Conservation (phyloP, 2,888 invertebrate genomes). For the Salticus scenicus region DNA sequence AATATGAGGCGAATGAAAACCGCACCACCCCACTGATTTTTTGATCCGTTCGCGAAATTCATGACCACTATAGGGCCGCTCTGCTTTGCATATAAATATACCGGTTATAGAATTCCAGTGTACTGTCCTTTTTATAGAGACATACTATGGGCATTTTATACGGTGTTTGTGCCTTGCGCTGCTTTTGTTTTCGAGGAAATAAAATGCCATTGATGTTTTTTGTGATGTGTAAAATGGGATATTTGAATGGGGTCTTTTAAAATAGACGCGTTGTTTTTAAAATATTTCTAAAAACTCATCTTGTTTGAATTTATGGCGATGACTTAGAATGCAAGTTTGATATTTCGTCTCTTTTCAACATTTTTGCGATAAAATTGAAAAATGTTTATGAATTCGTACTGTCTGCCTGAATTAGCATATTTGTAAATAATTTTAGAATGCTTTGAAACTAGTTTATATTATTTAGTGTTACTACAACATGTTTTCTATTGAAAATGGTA, state of each 20-base stretch:
- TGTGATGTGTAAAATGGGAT: neutral
- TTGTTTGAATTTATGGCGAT: too few species aligned
- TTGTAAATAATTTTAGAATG: too few species aligned
- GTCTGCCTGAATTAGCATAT: too few species aligned
- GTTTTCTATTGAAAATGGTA: too few species aligned
- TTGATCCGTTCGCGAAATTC: conserved; percentile 45
- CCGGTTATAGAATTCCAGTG: conserved; percentile 33
- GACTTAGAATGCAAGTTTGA: too few species aligned
- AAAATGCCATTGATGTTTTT: neutral
- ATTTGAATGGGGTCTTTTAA: neutral
- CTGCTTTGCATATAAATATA: conserved; percentile 51
- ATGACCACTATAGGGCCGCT: conserved; percentile 28
- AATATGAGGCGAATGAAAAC: conserved; percentile 22
- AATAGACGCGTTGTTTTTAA: too few species aligned
- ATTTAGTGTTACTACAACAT: too few species aligned
- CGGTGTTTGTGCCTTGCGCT: neutral
- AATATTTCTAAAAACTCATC: too few species aligned
- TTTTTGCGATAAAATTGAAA: too few species aligned
- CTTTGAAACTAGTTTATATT: too few species aligned
- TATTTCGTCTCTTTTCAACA: too few species aligned
- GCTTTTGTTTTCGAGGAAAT: neutral
- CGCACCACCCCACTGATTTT: conserved; percentile 26
- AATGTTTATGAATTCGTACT: too few species aligned
- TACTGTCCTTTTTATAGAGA: conserved; percentile 12
- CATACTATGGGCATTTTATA: conserved; percentile 23